A percentile compares a stretch with the other conserved stretches of the same genome.
Conservation (phyloP, 2,888 invertebrate genomes). For the Lithosia quadra region DNA sequence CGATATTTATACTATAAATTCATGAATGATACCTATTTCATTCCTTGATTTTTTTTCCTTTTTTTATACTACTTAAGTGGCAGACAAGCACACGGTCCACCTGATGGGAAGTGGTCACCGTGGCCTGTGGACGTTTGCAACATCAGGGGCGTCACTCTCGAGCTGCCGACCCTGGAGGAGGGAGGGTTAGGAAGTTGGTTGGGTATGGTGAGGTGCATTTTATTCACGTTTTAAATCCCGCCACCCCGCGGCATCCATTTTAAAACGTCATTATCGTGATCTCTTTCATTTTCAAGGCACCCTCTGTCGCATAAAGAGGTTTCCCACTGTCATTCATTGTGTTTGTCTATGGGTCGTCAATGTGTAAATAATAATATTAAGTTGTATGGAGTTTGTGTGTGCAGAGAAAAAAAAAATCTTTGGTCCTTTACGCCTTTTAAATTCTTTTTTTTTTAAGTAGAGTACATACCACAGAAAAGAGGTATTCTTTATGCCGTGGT, state of each 20-base stretch:
- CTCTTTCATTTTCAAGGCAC: constrained; percentile 42
- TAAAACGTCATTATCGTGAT: constrained; percentile 50
- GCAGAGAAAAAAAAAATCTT: neutral
- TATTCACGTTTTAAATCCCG: constrained; percentile 31
- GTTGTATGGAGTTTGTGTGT: neutral
- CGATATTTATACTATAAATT: neutral
- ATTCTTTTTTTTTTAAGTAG: too few species aligned
- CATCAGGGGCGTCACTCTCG: too few species aligned
- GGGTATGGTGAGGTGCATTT: neutral
- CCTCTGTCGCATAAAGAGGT: constrained; percentile 46
- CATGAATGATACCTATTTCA: neutral
- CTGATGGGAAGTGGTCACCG: too few species aligned
- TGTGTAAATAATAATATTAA: constrained; percentile 20
- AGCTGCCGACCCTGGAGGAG: too few species aligned
- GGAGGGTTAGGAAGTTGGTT: too few species aligned
- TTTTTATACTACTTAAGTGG: too few species aligned
- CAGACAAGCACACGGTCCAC: too few species aligned
- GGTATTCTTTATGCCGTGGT: too few species aligned
- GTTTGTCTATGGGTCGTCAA: constrained; percentile 25
- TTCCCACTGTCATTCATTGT: constrained; percentile 57
- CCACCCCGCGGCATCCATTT: constrained; percentile 43
- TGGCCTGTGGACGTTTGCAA: too few species aligned
- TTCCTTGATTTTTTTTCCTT: too few species aligned
- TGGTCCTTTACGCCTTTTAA: neutral
- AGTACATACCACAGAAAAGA: too few species aligned